phyloP scores from a whole-genome alignment of 2,113 vertebrate species.

The Puntigrus tetrazona region DNA sequence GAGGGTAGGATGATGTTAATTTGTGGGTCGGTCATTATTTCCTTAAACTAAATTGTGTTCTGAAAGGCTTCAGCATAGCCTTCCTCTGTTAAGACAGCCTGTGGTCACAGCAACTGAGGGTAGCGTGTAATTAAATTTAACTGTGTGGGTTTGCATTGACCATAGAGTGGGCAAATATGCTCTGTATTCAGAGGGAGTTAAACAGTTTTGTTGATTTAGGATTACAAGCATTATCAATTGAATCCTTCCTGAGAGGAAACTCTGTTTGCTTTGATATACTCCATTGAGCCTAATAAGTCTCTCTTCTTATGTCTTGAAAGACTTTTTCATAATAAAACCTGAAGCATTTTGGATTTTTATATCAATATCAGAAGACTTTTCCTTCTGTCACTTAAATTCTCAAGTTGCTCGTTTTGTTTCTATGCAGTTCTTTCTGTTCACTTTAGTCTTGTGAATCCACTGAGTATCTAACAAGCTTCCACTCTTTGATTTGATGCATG shows the following conservation, averaged over 20 bases:
- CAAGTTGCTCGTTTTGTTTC: neutral
- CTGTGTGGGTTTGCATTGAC: neutral
- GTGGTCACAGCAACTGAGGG: neutral
- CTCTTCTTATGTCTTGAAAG: neutral
- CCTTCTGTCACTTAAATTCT: neutral
- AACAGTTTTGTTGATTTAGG: conserved; percentile 26
- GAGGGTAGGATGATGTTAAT: too few relatives aligned
- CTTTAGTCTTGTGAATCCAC: neutral
- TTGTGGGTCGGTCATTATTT: too few relatives aligned
- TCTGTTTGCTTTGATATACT: conserved; percentile 13
- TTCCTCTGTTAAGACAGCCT: neutral
- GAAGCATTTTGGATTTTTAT: neutral
- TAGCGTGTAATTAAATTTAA: neutral
- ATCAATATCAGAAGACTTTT: neutral
- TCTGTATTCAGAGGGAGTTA: neutral
- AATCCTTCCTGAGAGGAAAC: neutral
- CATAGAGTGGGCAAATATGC: neutral
- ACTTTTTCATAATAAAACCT: neutral
- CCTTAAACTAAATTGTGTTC: neutral
- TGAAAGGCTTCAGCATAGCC: neutral
- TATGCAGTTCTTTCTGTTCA: neutral
- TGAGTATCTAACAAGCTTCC: neutral
- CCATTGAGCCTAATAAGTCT: neutral
- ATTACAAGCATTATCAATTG: neutral
- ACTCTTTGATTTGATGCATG: neutral